A percentile compares a stretch with the other conserved stretches of the same genome.
Evolutionary conservation across 1,140 invertebrate genomes (phyloP).

Genomic region (Samia ricini): DNA sequence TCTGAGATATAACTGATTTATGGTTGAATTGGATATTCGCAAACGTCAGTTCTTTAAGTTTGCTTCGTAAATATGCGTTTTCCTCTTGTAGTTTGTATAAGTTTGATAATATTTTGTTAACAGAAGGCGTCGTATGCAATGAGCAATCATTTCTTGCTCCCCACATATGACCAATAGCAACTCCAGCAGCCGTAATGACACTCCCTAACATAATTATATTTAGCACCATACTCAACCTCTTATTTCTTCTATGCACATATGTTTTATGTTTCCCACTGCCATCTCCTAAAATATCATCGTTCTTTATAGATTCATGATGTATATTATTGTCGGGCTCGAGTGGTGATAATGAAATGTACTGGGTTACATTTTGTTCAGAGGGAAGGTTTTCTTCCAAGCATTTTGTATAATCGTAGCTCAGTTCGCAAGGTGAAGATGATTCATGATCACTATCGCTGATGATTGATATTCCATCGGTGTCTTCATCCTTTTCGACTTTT

Average conservation of each 20-base stretch:
- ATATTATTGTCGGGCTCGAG: slow-evolving; percentile 28
- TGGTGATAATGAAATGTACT: slow-evolving; percentile 33
- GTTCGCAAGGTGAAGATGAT: slow-evolving; percentile 37
- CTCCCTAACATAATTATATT: slow-evolving; percentile 71
- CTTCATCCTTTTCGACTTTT: slow-evolving; percentile 61
- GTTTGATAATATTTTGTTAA: slow-evolving; percentile 72
- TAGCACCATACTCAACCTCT: slow-evolving; percentile 66
- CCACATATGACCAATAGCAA: slow-evolving; percentile 75
- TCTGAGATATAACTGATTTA: slow-evolving; percentile 19
- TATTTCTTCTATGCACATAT: slow-evolving; percentile 73
- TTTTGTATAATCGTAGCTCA: slow-evolving; percentile 27
- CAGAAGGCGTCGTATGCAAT: slow-evolving; percentile 48
- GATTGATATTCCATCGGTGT: slow-evolving; percentile 71
- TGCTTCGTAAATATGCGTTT: slow-evolving; percentile 65
- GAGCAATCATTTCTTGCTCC: slow-evolving; percentile 69
- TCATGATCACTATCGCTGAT: slow-evolving; percentile 70
- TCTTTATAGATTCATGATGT: slow-evolving; percentile 33
- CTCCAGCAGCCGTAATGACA: slow-evolving; percentile 67
- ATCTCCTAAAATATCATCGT: slow-evolving; percentile 49
- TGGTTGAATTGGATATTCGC: slow-evolving; percentile 42
- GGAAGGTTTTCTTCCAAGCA: slow-evolving; percentile 39
- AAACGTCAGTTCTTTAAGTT: slow-evolving; percentile 61
- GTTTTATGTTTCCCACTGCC: slow-evolving; percentile 59
- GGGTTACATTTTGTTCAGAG: slow-evolving; percentile 32
- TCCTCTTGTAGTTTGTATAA: slow-evolving; percentile 74